These are phyloP conservation scores for Saturnia japonica DNA, from an alignment of 2,888 invertebrate species.

Conservation along the genomic window DNA sequence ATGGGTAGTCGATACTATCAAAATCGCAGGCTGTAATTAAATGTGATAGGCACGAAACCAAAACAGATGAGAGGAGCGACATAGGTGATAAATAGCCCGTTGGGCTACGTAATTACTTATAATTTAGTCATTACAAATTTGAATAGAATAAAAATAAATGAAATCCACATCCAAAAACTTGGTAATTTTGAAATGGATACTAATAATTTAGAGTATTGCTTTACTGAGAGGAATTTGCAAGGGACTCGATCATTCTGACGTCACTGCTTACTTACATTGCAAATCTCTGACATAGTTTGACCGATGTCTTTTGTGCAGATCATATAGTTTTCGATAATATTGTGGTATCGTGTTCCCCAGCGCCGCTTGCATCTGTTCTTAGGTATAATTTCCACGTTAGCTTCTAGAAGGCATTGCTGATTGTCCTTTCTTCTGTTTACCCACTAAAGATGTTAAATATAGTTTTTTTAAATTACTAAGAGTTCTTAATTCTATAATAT, in stretches of 20 bases:
- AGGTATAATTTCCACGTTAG: slow-evolving; percentile 60
- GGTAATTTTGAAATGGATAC: no score
- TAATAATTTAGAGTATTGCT: no score
- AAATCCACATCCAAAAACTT: no score
- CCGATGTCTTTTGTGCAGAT: slow-evolving; percentile 71
- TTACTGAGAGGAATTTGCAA: no score
- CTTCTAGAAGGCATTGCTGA: slow-evolving; percentile 59
- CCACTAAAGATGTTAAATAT: slow-evolving; percentile 52
- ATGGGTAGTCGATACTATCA: not conserved
- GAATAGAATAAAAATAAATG: no score
- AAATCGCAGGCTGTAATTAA: not conserved
- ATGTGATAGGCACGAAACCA: not conserved
- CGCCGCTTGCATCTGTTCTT: slow-evolving; percentile 65
- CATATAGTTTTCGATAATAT: slow-evolving; percentile 75
- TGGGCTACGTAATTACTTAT: no score
- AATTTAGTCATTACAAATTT: no score
- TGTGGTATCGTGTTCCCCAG: slow-evolving; percentile 66
- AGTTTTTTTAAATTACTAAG: not conserved
- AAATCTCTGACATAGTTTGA: slow-evolving; percentile 71
- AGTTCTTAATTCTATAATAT: not conserved
- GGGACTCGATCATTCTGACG: not conserved
- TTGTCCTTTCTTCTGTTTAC: slow-evolving; percentile 60
- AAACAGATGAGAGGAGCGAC: not conserved
- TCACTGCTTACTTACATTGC: slow-evolving; percentile 65
- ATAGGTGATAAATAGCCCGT: no score